phyloP scores from a whole-genome alignment of 64 coral and sea anemone species.

The Porites lutea region DNA sequence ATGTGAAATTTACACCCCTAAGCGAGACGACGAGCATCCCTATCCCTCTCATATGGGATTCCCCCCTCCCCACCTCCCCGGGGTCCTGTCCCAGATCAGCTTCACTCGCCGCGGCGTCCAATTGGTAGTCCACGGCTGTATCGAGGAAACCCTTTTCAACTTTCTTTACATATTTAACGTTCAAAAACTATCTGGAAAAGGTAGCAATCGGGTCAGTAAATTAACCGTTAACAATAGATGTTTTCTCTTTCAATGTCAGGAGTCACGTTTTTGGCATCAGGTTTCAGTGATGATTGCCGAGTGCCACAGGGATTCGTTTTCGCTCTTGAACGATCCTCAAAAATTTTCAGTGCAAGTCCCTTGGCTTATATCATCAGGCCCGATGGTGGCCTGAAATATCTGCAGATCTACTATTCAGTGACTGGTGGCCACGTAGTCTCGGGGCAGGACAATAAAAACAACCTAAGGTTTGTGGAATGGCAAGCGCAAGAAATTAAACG shows the following conservation, averaged over 20 bases:
- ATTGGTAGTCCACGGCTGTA: no score
- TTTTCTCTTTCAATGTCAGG: neutral
- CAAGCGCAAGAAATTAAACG: neutral
- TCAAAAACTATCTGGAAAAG: no score
- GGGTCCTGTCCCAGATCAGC: no score
- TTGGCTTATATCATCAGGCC: neutral
- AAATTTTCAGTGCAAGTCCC: neutral
- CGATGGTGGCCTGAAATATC: neutral
- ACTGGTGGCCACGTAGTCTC: neutral
- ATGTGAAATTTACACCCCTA: no score
- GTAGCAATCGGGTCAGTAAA: no score
- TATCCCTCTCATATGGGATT: no score
- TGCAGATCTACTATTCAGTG: neutral
- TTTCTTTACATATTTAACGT: no score
- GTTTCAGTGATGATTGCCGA: neutral
- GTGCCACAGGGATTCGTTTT: neutral
- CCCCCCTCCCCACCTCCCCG: no score
- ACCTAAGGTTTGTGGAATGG: constrained; percentile 11
- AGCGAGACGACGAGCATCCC: no score
- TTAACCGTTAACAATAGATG: no score
- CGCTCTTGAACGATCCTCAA: neutral
- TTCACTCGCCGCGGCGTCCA: no score
- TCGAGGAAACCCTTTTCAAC: no score
- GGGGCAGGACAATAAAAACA: neutral
- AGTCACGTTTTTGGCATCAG: neutral